phyloP scores from a whole-genome alignment of 2,797 vertebrate species.

The Spatula clypeata region DNA sequence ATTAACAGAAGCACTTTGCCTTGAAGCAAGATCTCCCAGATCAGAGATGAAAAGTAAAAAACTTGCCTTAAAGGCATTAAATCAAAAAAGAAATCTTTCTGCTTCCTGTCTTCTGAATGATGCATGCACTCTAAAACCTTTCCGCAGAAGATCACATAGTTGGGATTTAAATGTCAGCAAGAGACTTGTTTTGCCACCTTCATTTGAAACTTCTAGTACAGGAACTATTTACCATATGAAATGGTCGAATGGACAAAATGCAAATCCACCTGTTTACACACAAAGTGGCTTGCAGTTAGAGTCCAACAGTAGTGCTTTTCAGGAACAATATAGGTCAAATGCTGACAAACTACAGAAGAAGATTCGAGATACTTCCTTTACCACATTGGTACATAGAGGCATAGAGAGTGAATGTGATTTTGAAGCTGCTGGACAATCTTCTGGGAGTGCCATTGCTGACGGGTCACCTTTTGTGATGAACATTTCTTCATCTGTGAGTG shows the following conservation, averaged over 20 bases:
- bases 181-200: slow-evolving; percentile 70
- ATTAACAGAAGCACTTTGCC: slow-evolving; percentile 80
- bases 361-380: slow-evolving; percentile 57
- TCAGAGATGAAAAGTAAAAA: slow-evolving; percentile 68
- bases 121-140: slow-evolving; percentile 73
- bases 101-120: slow-evolving; percentile 69
- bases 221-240: neutral
- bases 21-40: slow-evolving; percentile 77
- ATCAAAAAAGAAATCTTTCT: slow-evolving; percentile 71
- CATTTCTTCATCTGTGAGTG: slow-evolving; percentile 53
- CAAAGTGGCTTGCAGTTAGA: slow-evolving; percentile 23
- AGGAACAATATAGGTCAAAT: slow-evolving; percentile 39
- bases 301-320: slow-evolving; percentile 47
- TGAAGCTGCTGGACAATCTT: slow-evolving; percentile 51
- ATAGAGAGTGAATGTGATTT: slow-evolving; percentile 65
- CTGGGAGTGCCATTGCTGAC: slow-evolving; percentile 39
- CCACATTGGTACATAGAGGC: slow-evolving; percentile 70
- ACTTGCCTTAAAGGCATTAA: slow-evolving; percentile 60
- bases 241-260: slow-evolving; percentile 20
- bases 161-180: slow-evolving; percentile 82
- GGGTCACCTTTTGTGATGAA: slow-evolving; percentile 61
- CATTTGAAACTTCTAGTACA: slow-evolving; percentile 56
- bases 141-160: slow-evolving; percentile 84
- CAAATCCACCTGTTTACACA: slow-evolving; percentile 63
- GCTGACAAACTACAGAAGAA: slow-evolving; percentile 54